phyloP scores from a whole-genome alignment of 2,888 invertebrate genomes.

The Eilema sororculum region DNA sequence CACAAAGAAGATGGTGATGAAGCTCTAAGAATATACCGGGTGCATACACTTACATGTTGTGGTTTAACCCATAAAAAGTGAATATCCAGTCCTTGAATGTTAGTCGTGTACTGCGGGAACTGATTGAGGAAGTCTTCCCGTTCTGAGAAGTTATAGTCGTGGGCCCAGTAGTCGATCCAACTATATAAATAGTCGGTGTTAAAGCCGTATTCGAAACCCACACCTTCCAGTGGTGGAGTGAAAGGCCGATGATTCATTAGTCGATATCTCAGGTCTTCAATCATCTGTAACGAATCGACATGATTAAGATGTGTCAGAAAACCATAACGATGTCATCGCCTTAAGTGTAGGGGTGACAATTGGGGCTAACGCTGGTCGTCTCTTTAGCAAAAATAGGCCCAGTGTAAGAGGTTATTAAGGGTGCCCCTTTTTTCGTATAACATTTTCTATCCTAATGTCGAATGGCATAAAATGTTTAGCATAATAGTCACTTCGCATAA shows the following conservation, averaged over 20 bases:
- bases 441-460: too few relatives aligned
- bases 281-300: constrained; percentile 34
- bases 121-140: constrained; percentile 90
- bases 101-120: constrained; percentile 88
- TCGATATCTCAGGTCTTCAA: constrained; percentile 46
- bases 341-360: too few relatives aligned
- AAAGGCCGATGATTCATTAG: constrained; percentile 41
- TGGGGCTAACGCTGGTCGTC: too few relatives aligned
- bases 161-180: constrained; percentile 92
- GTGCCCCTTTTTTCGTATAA: too few relatives aligned
- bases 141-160: constrained; percentile 88
- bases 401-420: too few relatives aligned
- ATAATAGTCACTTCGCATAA: too few relatives aligned
- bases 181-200: constrained; percentile 88
- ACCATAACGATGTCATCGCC: too few relatives aligned
- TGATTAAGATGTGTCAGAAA: background rate
- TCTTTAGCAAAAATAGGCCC: too few relatives aligned
- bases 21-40: too few relatives aligned
- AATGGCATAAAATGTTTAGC: too few relatives aligned
- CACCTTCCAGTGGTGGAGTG: constrained; percentile 69
- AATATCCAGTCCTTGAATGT: constrained; percentile 19
- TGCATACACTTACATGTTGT: constrained; percentile 8
- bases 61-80: constrained; percentile 22
- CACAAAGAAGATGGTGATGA: too few relatives aligned
- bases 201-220: constrained; percentile 93